phyloP scores from a whole-genome alignment of 2,113 vertebrate genomes.

The Hippolais icterina region DNA sequence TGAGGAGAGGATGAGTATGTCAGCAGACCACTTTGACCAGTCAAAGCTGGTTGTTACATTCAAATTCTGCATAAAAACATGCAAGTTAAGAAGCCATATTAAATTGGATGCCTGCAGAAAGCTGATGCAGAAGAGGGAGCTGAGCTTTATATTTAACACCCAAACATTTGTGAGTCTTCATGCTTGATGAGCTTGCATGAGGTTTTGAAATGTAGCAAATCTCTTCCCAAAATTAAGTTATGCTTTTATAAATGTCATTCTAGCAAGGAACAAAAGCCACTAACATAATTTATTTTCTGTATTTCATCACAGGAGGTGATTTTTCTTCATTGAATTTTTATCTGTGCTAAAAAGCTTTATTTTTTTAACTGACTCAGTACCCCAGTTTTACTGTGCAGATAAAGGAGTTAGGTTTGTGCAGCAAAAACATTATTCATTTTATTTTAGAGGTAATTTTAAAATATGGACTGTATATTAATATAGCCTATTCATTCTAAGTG shows the following conservation, averaged over 20 bases:
- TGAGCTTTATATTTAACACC: neutral
- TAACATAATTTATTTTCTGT: neutral
- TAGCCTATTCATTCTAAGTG: neutral
- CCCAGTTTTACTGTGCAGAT: conserved; percentile 19
- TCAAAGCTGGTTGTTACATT: neutral
- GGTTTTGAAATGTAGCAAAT: neutral
- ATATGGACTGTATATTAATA: neutral
- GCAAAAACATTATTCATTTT: conserved; percentile 13
- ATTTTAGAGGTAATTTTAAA: conserved; percentile 42
- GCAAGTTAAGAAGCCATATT: neutral
- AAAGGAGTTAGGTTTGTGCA: neutral
- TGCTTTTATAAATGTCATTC: neutral
- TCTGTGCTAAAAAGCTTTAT: conserved; percentile 27
- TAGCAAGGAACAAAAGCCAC: neutral
- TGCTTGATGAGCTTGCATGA: neutral
- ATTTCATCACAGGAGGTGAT: neutral
- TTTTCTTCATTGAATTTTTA: conserved; percentile 40
- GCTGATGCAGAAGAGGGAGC: neutral
- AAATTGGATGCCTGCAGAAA: neutral
- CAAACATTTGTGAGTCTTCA: neutral
- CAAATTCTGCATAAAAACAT: neutral
- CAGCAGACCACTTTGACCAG: neutral
- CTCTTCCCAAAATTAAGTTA: conserved; percentile 1
- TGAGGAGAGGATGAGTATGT: neutral
- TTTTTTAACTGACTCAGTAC: conserved; percentile 34